Conservation (phyloP, 2,888 invertebrate species). For the Orthosia cruda region DNA sequence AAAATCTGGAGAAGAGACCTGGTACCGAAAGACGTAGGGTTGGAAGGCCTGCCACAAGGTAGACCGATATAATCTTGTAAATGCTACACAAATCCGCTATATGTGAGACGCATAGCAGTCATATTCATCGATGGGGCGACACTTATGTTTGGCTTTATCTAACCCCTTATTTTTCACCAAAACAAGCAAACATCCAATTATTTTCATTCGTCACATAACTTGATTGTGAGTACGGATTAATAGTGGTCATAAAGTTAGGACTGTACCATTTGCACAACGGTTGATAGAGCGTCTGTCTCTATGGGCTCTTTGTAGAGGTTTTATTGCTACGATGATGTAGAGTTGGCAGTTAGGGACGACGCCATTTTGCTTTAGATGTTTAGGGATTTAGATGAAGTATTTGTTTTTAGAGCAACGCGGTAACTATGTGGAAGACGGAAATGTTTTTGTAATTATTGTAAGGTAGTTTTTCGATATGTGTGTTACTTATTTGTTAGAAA, state of each 20-base stretch:
- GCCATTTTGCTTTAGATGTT: constrained; percentile 33
- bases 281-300: constrained; percentile 31
- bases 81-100: no score
- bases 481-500: neutral
- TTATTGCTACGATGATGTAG: constrained; percentile 36
- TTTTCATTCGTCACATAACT: constrained; percentile 5
- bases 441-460: neutral
- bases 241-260: constrained; percentile 45
- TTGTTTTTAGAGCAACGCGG: neutral
- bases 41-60: no score
- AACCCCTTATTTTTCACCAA: neutral
- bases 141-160: no score
- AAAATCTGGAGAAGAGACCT: no score
- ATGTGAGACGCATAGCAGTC: no score
- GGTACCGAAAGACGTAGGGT: no score
- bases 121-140: no score
- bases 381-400: neutral
- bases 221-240: constrained; percentile 45
- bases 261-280: constrained; percentile 10
- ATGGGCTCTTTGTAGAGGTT: constrained; percentile 34
- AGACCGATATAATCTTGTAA: no score
- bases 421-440: neutral
- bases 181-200: constrained; percentile 7
- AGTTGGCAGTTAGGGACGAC: constrained; percentile 19
- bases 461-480: neutral